These are phyloP conservation scores for Acanthurus tractus DNA, from an alignment of 2,797 vertebrate species.

Conservation along the genomic window DNA sequence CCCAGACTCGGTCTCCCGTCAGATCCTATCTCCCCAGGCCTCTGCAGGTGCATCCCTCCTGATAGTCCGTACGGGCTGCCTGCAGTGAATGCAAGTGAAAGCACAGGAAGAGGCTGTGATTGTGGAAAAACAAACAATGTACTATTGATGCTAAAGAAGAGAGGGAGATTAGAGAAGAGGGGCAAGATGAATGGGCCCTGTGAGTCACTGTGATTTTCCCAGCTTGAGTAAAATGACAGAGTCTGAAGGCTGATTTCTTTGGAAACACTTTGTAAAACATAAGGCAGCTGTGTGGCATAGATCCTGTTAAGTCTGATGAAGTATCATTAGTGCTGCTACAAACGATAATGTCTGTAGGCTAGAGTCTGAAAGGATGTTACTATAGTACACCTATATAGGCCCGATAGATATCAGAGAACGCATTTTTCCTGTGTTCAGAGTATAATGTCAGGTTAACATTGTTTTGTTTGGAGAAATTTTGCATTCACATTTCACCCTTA, in stretches of 20 bases:
- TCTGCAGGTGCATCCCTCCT: conserved; percentile 74
- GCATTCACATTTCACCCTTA: background rate
- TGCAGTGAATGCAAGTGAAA: conserved; percentile 44
- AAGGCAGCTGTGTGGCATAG: conserved; percentile 1
- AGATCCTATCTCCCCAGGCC: conserved; percentile 72
- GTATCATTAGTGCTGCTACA: background rate
- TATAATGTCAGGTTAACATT: background rate
- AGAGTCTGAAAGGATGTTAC: background rate
- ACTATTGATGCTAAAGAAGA: conserved; percentile 57
- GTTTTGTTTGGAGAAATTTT: conserved; percentile 1
- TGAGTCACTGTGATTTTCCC: conserved; percentile 44
- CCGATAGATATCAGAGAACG: background rate
- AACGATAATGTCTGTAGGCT: background rate
- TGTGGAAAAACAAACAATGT: conserved; percentile 68
- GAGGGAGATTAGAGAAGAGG: conserved; percentile 56
- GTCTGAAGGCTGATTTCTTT: conserved; percentile 25
- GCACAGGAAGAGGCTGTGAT: conserved; percentile 61
- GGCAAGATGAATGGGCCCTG: conserved; percentile 48
- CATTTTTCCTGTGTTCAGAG: background rate
- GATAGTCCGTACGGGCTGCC: conserved; percentile 42
- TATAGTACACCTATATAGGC: background rate
- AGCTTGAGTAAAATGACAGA: conserved; percentile 38
- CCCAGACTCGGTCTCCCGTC: conserved; percentile 53
- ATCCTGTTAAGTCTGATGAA: conserved; percentile 13
- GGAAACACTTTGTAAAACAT: conserved; percentile 37